Base-by-base conservation (phyloP, 2,113 vertebrate genomes). In the Narcine bancroftii region DNA sequence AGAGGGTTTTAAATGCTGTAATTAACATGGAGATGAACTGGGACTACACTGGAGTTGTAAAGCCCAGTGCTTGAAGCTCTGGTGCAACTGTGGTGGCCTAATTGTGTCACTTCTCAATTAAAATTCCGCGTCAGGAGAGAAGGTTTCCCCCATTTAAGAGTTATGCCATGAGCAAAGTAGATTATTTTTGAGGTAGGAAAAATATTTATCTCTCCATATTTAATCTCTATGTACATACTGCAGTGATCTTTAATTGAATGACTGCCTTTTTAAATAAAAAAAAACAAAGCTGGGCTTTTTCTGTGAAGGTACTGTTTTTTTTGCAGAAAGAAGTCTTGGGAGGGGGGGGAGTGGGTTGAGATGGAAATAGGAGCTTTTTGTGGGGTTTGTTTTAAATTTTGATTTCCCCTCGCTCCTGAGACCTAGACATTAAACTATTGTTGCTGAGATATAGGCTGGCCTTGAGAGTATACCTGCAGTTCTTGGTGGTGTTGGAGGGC, bases 181-280 rank as follows among this genome's bases (percentile, higher is more conserved):
- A 11, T 60, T 56, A 60, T 85, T 60, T 87, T 87, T 87, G 81
- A 87, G 81, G 81, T 85, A 85, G 81, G 81, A 85, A 85, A 85
- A 56, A 60, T 87, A 87, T 87, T 87, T 87, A 87, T 87, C 81
- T 87, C 81, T 87, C 33, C 81, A 60, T 87, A 87, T 87, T 87
- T 87, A 87, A 87, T 87, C 81, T 60, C 39, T n/a, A 15, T 87
- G 81, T 87, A 87, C 53, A 87, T 87, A 87, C 81, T 87, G 81
- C 81, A 87, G 81, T 87, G 81, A 60, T 17, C 29, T 60, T 42
- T 87, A 63, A 63, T 87, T 87, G 81, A 85, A 85, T 85, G 53
- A 87, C 81, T 87, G 81, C 81, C 81, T 87, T 87, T 87, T 85
- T 87, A 60, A 21, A 63, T 69, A 87, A 87, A 85, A 85, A 50